Conservation (phyloP, 2,888 invertebrate genomes). For the Erebia palarica region DNA sequence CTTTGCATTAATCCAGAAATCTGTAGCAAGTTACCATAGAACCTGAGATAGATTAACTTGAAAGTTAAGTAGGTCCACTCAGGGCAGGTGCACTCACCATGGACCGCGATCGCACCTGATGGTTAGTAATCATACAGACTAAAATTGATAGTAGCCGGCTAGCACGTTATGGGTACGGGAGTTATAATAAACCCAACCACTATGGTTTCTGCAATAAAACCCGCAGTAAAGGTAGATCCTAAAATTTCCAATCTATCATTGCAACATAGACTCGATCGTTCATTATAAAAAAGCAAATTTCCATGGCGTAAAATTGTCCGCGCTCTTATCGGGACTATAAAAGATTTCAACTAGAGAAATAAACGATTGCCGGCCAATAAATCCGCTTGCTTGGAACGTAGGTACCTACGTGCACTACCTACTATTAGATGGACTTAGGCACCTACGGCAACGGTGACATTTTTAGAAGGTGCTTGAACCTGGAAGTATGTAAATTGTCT, state of each 20-base stretch:
- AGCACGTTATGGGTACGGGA: too few species aligned
- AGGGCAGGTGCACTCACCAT: too few species aligned
- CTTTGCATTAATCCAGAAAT: too few species aligned
- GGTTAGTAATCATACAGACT: too few species aligned
- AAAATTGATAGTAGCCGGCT: too few species aligned
- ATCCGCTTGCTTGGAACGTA: slow-evolving; percentile 34
- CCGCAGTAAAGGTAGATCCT: slow-evolving; percentile 14
- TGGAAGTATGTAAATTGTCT: too few species aligned
- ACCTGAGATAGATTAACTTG: too few species aligned
- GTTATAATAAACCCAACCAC: too few species aligned
- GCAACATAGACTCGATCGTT: slow-evolving; percentile 40
- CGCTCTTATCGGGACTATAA: slow-evolving; percentile 66
- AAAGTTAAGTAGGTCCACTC: too few species aligned
- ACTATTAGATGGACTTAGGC: not conserved
- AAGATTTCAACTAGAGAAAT: slow-evolving; percentile 55
- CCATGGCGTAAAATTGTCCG: slow-evolving; percentile 74
- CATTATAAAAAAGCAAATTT: slow-evolving; percentile 55
- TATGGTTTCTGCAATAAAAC: too few species aligned
- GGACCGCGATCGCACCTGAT: too few species aligned
- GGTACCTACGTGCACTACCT: not conserved
- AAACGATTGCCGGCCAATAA: slow-evolving; percentile 51
- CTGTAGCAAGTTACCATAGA: too few species aligned
- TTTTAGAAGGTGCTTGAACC: not conserved
- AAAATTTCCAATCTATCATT: slow-evolving; percentile 32
- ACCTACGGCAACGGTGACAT: not conserved